Evolutionary conservation across 2,888 invertebrate species (phyloP).

Genomic region (Lithosia quadra): DNA sequence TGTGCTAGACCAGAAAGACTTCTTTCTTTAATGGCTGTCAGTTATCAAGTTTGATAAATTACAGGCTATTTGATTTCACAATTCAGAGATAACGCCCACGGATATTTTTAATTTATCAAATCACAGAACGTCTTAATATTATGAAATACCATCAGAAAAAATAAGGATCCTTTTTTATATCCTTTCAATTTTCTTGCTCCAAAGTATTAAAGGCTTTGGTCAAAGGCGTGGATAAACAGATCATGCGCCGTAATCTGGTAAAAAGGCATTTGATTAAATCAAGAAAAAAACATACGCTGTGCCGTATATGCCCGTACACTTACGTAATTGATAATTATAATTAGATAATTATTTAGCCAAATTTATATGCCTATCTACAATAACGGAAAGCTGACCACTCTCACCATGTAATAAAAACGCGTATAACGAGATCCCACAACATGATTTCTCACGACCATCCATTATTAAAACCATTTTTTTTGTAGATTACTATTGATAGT

Average conservation of each 20-base stretch:
- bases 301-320: too few relatives aligned
- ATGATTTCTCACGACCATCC: conserved; percentile 4
- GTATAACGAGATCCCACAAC: conserved; percentile 1
- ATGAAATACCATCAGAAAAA: not conserved
- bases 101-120: not conserved
- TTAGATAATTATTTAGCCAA: conserved; percentile 2
- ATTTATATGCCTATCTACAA: not conserved
- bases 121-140: not conserved
- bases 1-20: not conserved
- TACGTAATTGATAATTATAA: not conserved
- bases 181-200: not conserved
- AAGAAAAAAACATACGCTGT: too few relatives aligned
- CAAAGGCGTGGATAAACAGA: not conserved
- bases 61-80: not conserved
- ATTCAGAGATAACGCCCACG: conserved; percentile 1
- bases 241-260: too few relatives aligned
- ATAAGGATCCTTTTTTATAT: not conserved
- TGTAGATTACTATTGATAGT: not conserved
- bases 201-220: not conserved
- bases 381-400: conserved; percentile 1
- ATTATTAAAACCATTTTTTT: conserved; percentile 1
- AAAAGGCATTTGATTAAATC: too few relatives aligned
- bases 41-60: not conserved
- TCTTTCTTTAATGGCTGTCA: conserved; percentile 1
- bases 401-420: conserved; percentile 1